These are phyloP conservation scores for Tauraco erythrolophus DNA, from an alignment of 2,113 vertebrate species.

Conservation along the genomic window DNA sequence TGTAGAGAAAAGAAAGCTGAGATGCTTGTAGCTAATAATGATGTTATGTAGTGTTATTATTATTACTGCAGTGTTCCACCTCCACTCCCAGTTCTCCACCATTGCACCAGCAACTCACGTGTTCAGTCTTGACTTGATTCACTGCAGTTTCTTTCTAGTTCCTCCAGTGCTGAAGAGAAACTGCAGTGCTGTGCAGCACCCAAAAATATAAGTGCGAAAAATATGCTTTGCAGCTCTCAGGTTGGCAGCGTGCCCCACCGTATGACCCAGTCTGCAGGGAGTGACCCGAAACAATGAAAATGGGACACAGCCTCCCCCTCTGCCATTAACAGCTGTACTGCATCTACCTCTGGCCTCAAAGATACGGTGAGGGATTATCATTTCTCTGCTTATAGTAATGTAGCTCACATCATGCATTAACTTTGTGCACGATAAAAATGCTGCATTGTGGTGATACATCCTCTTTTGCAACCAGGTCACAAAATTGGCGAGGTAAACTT, in stretches of 20 bases:
- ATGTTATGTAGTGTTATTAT: background rate
- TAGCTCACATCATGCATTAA: background rate
- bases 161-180: background rate
- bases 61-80: background rate
- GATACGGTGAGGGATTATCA: background rate
- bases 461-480: conserved; percentile 4
- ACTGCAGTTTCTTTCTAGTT: background rate
- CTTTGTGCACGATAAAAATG: background rate
- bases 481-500: background rate
- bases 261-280: conserved; percentile 7
- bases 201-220: background rate
- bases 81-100: background rate
- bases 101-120: background rate
- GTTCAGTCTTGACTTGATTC: background rate
- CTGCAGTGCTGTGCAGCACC: conserved; percentile 10
- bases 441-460: background rate
- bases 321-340: background rate
- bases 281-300: background rate
- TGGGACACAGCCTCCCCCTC: background rate
- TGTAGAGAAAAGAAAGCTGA: background rate
- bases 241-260: background rate
- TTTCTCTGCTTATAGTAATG: background rate
- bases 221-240: background rate
- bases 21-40: background rate
- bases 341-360: background rate